A percentile compares a stretch with the other conserved stretches of the same genome.
Evolutionary conservation across 2,113 vertebrate species (phyloP).

Genomic region (Axis porcinus): DNA sequence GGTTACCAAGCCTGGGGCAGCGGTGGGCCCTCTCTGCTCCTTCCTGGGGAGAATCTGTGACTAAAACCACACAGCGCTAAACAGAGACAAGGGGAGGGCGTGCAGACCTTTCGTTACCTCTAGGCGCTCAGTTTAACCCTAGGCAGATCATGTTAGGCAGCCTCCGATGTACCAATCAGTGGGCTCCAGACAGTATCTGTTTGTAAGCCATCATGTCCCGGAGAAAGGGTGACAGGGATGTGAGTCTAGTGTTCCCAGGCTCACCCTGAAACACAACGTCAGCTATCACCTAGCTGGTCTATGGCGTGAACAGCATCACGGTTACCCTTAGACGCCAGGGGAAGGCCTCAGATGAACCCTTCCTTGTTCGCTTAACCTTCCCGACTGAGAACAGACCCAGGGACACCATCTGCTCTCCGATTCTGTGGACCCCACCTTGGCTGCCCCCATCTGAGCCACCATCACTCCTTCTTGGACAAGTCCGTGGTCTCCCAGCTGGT

Average conservation of each 20-base stretch:
- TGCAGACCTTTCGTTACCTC: neutral
- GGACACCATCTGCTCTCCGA: neutral
- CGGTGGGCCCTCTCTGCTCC: neutral
- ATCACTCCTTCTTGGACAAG: neutral
- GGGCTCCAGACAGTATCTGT: neutral
- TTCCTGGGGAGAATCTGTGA: fast-evolving
- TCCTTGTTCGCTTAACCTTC: neutral
- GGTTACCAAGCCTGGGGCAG: neutral
- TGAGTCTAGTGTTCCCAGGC: neutral
- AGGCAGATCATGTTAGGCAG: neutral
- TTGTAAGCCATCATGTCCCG: neutral
- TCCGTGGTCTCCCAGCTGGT: neutral
- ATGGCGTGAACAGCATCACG: fast-evolving
- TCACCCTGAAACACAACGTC: neutral
- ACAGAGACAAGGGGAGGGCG: neutral
- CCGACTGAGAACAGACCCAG: neutral
- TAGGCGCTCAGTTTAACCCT: neutral
- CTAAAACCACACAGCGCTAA: fast-evolving
- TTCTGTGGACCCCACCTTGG: neutral
- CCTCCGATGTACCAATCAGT: neutral
- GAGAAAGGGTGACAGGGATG: neutral
- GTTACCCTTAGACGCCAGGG: fast-evolving
- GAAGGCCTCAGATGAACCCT: neutral
- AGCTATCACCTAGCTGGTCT: neutral
- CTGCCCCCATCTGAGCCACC: neutral